Evolutionary conservation across 2,888 invertebrate species (phyloP).

Genomic region (Caenorhabditis japonica): DNA sequence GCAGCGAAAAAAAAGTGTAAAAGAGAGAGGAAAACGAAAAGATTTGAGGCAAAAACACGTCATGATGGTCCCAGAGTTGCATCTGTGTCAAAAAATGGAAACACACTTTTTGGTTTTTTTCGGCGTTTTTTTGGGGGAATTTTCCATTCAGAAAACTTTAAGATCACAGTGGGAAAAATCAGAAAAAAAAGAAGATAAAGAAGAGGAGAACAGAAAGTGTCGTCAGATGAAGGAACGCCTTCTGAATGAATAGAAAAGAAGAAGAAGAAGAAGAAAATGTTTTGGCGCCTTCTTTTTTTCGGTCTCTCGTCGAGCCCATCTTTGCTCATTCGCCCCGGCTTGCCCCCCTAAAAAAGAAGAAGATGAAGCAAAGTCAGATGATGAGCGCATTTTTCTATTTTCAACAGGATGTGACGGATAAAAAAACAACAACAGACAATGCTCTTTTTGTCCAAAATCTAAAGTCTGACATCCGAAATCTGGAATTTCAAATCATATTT

Average conservation of each 20-base stretch:
- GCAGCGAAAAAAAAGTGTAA: neutral
- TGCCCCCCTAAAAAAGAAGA: constrained; percentile 18
- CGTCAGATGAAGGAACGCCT: constrained; percentile 16
- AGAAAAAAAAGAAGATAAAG: no score
- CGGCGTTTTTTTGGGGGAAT: constrained; percentile 17
- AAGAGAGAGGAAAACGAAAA: neutral
- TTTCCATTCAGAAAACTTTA: no score
- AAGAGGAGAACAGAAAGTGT: no score
- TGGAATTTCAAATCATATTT: no score
- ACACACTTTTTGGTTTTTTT: constrained; percentile 9
- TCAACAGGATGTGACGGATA: constrained; percentile 27
- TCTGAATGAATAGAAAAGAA: no score
- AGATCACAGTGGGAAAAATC: no score
- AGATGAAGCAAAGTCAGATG: constrained; percentile 36
- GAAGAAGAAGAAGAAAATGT: no score
- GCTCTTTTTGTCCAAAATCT: neutral
- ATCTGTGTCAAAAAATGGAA: neutral
- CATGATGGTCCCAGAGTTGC: no score
- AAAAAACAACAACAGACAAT: constrained; percentile 11
- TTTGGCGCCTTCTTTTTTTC: no score
- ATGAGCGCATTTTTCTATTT: constrained; percentile 41
- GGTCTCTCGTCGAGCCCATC: no score
- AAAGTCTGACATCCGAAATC: no score
- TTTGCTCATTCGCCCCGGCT: constrained; percentile 25
- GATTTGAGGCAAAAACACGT: no score